These are phyloP conservation scores for Chrysopilus asiliformis DNA, from an alignment of 2,888 invertebrate species.

Conservation along the genomic window DNA sequence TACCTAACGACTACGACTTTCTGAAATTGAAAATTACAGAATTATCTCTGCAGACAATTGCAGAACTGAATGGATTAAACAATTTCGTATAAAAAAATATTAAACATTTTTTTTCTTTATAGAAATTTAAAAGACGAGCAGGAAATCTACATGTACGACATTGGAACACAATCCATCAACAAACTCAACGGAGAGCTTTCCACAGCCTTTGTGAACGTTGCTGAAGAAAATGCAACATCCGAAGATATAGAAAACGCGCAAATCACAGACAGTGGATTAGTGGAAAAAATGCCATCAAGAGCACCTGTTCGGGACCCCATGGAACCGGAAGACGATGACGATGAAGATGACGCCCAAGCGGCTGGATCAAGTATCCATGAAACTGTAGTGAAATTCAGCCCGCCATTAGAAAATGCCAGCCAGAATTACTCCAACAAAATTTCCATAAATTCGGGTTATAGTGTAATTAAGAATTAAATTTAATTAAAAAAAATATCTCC, in stretches of 20 bases:
- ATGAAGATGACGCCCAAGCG: constrained; percentile 14
- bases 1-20: no score
- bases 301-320: neutral
- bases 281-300: constrained; percentile 14
- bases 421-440: constrained; percentile 12
- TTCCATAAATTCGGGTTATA: constrained; percentile 22
- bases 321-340: neutral
- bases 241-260: constrained; percentile 48
- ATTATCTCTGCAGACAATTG: no score
- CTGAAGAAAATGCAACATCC: constrained; percentile 65
- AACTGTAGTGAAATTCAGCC: constrained; percentile 12
- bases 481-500: neutral
- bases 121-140: constrained; percentile 40
- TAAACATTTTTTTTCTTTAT: constrained; percentile 1
- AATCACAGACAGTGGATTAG: constrained; percentile 38
- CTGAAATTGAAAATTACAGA: no score
- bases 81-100: no score
- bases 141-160: constrained; percentile 82
- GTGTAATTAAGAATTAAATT: constrained; percentile 18
- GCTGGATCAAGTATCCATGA: constrained; percentile 19
- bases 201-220: constrained; percentile 72
- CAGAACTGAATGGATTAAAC: no score
- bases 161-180: constrained; percentile 56
- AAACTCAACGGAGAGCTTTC: constrained; percentile 71
- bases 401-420: constrained; percentile 12